Evolutionary conservation across 2,113 vertebrate species (phyloP).

Genomic region (Gobiocypris rarus): DNA sequence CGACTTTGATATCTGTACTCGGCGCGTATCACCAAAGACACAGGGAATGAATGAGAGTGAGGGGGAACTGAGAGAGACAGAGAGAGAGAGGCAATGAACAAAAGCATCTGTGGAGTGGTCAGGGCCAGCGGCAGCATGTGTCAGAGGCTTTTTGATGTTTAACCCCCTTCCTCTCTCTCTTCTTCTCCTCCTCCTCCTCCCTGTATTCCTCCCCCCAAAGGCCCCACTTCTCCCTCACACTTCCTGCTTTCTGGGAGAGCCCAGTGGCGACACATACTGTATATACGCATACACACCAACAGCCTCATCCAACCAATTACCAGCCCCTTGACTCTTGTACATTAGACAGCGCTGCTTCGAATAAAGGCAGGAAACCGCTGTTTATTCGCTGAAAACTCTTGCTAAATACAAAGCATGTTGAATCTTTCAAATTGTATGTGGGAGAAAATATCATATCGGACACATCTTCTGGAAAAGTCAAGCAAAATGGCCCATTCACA

Average conservation of each 20-base stretch:
- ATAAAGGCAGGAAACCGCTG: constrained; percentile 30
- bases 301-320: constrained; percentile 23
- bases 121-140: constrained; percentile 72
- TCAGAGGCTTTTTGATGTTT: constrained; percentile 78
- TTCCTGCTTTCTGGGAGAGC: constrained; percentile 57
- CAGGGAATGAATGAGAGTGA: constrained; percentile 61
- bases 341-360: constrained; percentile 53
- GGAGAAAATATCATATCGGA: background rate
- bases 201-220: constrained; percentile 36
- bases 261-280: constrained; percentile 52
- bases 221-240: constrained; percentile 48
- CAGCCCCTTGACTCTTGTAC: background rate
- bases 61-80: constrained; percentile 58
- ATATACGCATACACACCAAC: constrained; percentile 39
- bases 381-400: constrained; percentile 1
- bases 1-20: constrained; percentile 77
- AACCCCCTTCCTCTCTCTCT: constrained; percentile 55
- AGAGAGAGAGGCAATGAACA: constrained; percentile 63
- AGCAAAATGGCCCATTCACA: background rate
- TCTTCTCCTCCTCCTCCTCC: constrained; percentile 39
- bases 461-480: background rate
- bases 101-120: constrained; percentile 78
- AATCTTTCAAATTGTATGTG: background rate
- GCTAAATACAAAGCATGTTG: background rate
- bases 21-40: constrained; percentile 75